Base-by-base conservation (phyloP, 1,140 invertebrate genomes). In the Hyposmocoma kahamanoa region DNA sequence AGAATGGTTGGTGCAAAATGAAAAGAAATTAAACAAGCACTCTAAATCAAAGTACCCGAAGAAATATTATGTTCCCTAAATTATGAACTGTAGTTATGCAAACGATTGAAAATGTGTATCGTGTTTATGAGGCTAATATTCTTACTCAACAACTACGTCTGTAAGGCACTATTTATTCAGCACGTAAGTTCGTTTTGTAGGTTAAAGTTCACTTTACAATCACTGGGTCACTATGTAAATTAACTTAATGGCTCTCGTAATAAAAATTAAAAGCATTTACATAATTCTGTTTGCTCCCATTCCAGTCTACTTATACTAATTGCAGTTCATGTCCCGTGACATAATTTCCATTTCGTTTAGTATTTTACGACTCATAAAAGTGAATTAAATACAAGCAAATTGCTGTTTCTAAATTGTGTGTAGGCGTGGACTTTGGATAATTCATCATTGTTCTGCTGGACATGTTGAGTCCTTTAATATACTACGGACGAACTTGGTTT, bases 311-410 rank as follows among this genome's bases (percentile, higher is more conserved):
- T 71, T 72, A 66, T 50, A 56, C 47, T 69, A 74, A 72, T 72
- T 70, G 56, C 50, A 64, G 57, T 61, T 59, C 52, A 51, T 59
- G 63, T 59, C 47, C 52, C 53, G 49, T 62, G 56, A 58, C 52
- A 69, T 67, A 65, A 67, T 69, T 67, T 63, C 59, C 57, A 64
- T 75, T 70, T 66, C 54, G 55, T 58, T 65, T 65, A 59, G 56
- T 64, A 49, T 66, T 70, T 67, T 69, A 67, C 53, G 59, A 61
- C 42, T 65, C 68, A 69, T 69, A 65, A 65, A 69, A 59, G 43
- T 15, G 51, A 63, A 65, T 62, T 65, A 62, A 70, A 62, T 56
- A 52, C 56, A 55, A 62, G 50, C 50, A 66, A 56, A 59, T 61
- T 67, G 51, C 43, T 56, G 41, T 49, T 49, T 49, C n/a, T n/a